Evolutionary conservation across 2,797 vertebrate species (phyloP).

Genomic region (Lagorchestes hirsutus): DNA sequence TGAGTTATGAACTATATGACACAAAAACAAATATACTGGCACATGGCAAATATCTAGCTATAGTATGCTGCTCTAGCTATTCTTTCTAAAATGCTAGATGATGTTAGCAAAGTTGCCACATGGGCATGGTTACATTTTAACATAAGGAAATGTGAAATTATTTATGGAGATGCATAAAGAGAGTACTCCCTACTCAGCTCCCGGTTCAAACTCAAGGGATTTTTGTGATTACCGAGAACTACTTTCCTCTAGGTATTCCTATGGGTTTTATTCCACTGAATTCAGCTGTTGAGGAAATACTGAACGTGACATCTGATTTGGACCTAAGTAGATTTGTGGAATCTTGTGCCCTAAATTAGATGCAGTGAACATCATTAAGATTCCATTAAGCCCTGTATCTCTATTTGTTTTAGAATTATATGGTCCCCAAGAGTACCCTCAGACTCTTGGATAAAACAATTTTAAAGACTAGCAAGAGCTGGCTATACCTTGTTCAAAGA

Average conservation of each 20-base stretch:
- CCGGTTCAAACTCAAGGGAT: not conserved
- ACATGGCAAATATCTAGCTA: not conserved
- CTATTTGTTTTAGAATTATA: not conserved
- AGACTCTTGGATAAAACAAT: not conserved
- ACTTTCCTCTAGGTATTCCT: not conserved
- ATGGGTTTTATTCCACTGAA: not conserved
- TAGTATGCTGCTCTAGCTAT: not conserved
- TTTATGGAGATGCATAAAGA: not conserved
- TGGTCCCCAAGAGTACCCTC: not conserved
- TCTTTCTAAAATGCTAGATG: not conserved
- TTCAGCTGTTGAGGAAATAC: not conserved
- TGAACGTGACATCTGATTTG: not conserved
- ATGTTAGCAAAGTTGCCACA: not conserved
- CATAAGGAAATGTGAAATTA: not conserved
- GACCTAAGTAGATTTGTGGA: not conserved
- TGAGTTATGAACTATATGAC: not conserved
- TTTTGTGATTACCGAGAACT: not conserved
- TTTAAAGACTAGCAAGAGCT: not conserved
- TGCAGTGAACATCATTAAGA: not conserved
- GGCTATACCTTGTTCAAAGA: too few relatives aligned
- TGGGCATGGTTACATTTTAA: not conserved
- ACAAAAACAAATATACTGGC: not conserved
- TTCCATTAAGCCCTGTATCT: not conserved
- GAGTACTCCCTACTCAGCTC: not conserved
- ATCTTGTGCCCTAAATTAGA: not conserved